phyloP scores from a whole-genome alignment of 2,888 invertebrate species.

The Chymomyza caudatula region DNA sequence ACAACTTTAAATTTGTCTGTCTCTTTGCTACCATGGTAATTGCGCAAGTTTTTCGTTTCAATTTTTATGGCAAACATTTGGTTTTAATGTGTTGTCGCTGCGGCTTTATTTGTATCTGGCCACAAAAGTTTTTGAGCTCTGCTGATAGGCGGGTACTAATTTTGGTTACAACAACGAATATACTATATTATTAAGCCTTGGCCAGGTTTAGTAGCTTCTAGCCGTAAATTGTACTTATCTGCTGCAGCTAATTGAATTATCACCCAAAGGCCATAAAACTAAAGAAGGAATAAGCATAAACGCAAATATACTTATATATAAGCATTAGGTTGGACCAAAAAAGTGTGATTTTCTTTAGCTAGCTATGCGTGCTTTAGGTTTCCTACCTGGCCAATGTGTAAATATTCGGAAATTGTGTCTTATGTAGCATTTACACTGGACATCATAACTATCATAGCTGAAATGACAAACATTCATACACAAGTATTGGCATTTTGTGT shows the following conservation, averaged over 20 bases:
- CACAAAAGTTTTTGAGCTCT: background rate
- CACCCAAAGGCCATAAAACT: constrained; percentile 35
- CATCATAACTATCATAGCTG: too few species aligned
- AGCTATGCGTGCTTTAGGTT: too few species aligned
- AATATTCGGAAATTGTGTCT: too few species aligned
- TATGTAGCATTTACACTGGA: too few species aligned
- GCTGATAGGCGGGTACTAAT: background rate
- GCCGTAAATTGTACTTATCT: constrained; percentile 46
- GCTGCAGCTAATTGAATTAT: constrained; percentile 60
- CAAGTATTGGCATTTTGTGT: too few species aligned
- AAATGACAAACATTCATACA: too few species aligned
- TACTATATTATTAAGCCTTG: background rate
- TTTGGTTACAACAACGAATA: background rate
- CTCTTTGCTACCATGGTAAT: constrained; percentile 4
- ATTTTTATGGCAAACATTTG: constrained; percentile 11
- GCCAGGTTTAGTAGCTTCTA: background rate
- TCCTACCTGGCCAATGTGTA: too few species aligned
- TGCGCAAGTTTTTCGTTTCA: constrained; percentile 8
- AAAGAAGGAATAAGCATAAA: constrained; percentile 7
- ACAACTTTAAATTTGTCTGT: constrained; percentile 13
- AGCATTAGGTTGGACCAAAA: too few species aligned
- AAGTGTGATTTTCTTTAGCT: too few species aligned
- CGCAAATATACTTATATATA: too few species aligned
- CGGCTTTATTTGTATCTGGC: background rate
- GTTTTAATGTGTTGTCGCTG: constrained; percentile 10